phyloP scores from a whole-genome alignment of 1,140 invertebrate genomes.

The Oncopodura yosiiana region DNA sequence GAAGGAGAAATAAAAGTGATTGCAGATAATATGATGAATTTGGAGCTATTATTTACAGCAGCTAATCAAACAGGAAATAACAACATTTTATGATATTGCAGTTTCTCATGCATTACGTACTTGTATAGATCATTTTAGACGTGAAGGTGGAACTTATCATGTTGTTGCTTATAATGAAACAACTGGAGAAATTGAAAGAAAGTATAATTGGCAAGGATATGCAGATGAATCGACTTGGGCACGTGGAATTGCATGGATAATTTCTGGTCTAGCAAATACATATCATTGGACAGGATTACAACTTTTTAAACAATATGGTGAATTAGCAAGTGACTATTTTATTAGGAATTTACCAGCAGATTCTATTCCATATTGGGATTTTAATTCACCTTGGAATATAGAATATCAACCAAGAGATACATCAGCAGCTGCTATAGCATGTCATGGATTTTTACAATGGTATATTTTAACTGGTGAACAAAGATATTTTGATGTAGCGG shows the following conservation, averaged over 20 bases:
- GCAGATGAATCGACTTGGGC: slow-evolving; percentile 25
- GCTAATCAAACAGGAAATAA: slow-evolving; percentile 14
- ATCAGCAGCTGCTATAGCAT: slow-evolving; percentile 24
- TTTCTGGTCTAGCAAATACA: slow-evolving; percentile 16
- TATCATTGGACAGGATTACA: slow-evolving; percentile 7
- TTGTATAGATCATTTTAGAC: slow-evolving; percentile 21
- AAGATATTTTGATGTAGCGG: slow-evolving; percentile 10
- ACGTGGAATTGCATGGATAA: slow-evolving; percentile 25
- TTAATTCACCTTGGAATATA: slow-evolving; percentile 12
- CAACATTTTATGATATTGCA: slow-evolving; percentile 17
- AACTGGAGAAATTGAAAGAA: slow-evolving; percentile 17
- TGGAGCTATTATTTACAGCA: slow-evolving; percentile 25
- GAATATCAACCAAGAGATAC: slow-evolving; percentile 30
- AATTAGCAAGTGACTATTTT: slow-evolving; percentile 21
- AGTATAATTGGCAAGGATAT: slow-evolving; percentile 26
- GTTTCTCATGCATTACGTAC: slow-evolving; percentile 24
- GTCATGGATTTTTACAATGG: slow-evolving; percentile 13
- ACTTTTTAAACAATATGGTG: slow-evolving; percentile 9
- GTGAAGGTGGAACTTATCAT: slow-evolving; percentile 12
- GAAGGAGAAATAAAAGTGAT: slow-evolving; percentile 29
- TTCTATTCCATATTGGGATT: slow-evolving; percentile 29
- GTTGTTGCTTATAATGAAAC: slow-evolving; percentile 27
- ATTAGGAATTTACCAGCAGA: slow-evolving; percentile 15
- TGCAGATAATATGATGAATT: slow-evolving; percentile 34
- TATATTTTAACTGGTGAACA: slow-evolving; percentile 4